Conservation (phyloP, 1,140 invertebrate genomes). For the Ceratina japonica region DNA sequence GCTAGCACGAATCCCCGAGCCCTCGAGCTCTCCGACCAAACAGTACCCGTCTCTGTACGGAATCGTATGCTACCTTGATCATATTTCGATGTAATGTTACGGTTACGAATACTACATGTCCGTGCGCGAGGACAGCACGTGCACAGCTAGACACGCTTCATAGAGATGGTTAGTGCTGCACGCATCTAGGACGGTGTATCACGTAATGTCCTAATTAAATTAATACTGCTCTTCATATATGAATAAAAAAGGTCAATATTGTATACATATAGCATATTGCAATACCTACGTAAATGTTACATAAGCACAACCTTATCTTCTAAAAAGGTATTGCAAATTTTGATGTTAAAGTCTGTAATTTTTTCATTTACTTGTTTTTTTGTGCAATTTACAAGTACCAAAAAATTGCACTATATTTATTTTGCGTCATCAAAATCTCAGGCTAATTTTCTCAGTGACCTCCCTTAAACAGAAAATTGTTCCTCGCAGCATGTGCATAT, state of each 20-base stretch:
- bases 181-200: neutral
- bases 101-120: neutral
- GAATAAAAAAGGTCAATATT: no score
- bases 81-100: constrained; percentile 50
- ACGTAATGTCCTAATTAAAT: neutral
- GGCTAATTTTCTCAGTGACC: no score
- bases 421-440: no score
- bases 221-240: neutral
- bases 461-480: neutral
- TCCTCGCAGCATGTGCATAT: neutral
- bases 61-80: constrained; percentile 42
- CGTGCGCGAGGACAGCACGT: neutral
- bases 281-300: no score
- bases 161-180: neutral
- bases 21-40: neutral
- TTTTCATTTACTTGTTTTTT: no score
- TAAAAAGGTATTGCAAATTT: no score
- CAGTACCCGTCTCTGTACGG: constrained; percentile 28
- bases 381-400: no score
- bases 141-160: neutral
- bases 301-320: no score
- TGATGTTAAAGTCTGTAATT: no score
- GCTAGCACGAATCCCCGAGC: constrained; percentile 20
- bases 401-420: no score
- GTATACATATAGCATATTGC: no score